phyloP scores from a whole-genome alignment of 2,888 invertebrate genomes.

The Microplitis deprimator region DNA sequence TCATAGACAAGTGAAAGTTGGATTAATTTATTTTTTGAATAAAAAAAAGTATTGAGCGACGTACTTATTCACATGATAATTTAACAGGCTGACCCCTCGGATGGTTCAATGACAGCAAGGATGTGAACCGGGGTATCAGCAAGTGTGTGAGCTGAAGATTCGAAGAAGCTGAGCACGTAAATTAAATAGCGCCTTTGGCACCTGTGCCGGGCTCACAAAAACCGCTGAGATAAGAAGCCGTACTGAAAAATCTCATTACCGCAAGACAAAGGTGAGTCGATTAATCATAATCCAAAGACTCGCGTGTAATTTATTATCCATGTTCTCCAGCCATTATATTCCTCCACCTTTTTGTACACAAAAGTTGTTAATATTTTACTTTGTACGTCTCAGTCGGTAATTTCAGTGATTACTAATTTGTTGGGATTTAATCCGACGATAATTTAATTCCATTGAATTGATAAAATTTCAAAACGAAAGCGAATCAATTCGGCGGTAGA shows the following conservation, averaged over 20 bases:
- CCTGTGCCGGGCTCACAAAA: neutral
- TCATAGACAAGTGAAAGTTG: slow-evolving; percentile 23
- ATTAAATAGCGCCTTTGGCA: neutral
- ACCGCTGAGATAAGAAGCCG: slow-evolving; percentile 21
- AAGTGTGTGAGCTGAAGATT: too few relatives aligned
- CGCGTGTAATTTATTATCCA: neutral
- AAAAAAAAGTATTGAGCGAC: too few relatives aligned
- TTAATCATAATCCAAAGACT: slow-evolving; percentile 58
- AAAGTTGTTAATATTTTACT: too few relatives aligned
- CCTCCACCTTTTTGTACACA: too few relatives aligned
- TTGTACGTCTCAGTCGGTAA: too few relatives aligned
- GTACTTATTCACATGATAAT: too few relatives aligned
- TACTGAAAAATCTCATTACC: slow-evolving; percentile 64
- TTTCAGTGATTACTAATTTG: too few relatives aligned
- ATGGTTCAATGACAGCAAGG: slow-evolving; percentile 5
- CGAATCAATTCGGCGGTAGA: neutral
- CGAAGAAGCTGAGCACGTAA: neutral
- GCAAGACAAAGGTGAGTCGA: slow-evolving; percentile 64
- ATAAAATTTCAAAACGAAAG: slow-evolving; percentile 9
- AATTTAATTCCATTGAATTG: slow-evolving; percentile 2
- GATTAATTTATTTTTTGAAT: slow-evolving; percentile 7
- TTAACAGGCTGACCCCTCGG: neutral
- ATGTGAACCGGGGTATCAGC: too few relatives aligned
- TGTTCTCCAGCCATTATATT: neutral
- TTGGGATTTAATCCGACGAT: too few relatives aligned